These are phyloP conservation scores for Dorcus parallelipipedus DNA, from an alignment of 2,888 invertebrate species.

Conservation along the genomic window DNA sequence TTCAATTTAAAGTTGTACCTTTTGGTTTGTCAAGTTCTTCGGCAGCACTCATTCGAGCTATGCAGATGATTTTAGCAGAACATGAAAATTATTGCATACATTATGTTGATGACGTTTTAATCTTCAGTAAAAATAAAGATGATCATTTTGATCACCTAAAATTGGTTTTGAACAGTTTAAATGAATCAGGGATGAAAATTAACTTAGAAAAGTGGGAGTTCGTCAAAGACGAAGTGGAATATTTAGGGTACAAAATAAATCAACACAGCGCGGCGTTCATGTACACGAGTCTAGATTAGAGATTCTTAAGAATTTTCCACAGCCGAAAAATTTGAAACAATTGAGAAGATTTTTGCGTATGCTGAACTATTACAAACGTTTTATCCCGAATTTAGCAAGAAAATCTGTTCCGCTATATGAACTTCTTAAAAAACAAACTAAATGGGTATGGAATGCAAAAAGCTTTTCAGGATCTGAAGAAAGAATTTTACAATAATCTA, in stretches of 20 bases:
- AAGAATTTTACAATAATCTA: background rate
- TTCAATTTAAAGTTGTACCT: background rate
- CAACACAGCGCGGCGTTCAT: background rate
- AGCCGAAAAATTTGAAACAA: conserved; percentile 1
- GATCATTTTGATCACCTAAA: background rate
- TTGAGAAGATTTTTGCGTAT: conserved; percentile 8
- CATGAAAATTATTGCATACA: background rate
- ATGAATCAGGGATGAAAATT: background rate
- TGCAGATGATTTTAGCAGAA: background rate
- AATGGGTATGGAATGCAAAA: background rate
- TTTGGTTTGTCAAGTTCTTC: background rate
- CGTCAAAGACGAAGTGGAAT: background rate
- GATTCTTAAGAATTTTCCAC: conserved; percentile 2
- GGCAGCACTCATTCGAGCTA: background rate
- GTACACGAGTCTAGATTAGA: background rate
- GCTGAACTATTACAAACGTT: conserved; percentile 8
- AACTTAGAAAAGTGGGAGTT: background rate
- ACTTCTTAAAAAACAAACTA: background rate
- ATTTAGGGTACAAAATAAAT: background rate
- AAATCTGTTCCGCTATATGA: background rate
- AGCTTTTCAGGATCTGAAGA: background rate
- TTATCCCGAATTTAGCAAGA: background rate
- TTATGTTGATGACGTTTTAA: background rate
- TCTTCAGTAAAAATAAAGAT: background rate
- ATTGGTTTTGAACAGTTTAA: background rate